Conservation (phyloP, 2,888 invertebrate species). For the Spisula solida region DNA sequence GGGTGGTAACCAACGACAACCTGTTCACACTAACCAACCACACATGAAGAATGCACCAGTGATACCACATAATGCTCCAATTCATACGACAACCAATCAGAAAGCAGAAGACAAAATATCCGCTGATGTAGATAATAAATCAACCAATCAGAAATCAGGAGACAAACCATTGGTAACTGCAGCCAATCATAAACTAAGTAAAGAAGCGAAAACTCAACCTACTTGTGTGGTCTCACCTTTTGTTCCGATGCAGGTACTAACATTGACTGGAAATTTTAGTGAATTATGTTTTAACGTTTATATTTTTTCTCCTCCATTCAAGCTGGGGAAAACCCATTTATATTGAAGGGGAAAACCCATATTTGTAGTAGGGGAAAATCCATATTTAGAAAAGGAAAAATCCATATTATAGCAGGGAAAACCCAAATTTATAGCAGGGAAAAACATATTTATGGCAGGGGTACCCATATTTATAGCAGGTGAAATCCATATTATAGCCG, state of each 20-base stretch:
- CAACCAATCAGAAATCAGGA: slow-evolving; percentile 30
- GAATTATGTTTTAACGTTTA: background rate
- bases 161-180: slow-evolving; percentile 30
- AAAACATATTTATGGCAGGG: too few species aligned
- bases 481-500: too few species aligned
- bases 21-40: slow-evolving; percentile 18
- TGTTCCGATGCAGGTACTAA: slow-evolving; percentile 82
- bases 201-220: slow-evolving; percentile 66
- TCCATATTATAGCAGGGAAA: too few species aligned
- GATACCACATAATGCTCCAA: slow-evolving; percentile 34
- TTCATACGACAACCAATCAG: slow-evolving; percentile 30
- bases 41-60: slow-evolving; percentile 40
- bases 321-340: too few species aligned
- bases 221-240: slow-evolving; percentile 70
- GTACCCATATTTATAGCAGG: too few species aligned
- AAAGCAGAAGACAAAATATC: slow-evolving; percentile 43
- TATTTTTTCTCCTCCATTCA: too few species aligned
- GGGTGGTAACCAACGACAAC: slow-evolving; percentile 44
- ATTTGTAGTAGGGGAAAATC: too few species aligned
- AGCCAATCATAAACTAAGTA: slow-evolving; percentile 55
- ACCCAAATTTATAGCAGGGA: too few species aligned
- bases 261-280: background rate
- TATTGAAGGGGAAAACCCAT: too few species aligned
- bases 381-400: too few species aligned
- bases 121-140: slow-evolving; percentile 55